Evolutionary conservation across 2,113 vertebrate species (phyloP), one percentile per base, ranked within the genome.

Genomic region (Calidris pygmaea): DNA sequence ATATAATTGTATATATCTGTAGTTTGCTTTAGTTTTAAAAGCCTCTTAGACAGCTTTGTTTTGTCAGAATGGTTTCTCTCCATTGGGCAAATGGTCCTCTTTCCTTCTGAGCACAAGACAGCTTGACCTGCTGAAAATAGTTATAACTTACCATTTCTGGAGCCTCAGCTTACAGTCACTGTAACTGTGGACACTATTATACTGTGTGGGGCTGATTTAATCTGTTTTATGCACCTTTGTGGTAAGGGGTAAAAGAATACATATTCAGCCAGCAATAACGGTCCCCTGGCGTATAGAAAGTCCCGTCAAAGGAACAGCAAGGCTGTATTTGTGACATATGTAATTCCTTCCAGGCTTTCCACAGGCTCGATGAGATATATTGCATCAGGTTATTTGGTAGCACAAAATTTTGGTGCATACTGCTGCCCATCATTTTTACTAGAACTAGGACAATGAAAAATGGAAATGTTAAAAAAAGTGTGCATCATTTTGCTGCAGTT

Each of bases 1-100:
- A 13, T 63, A 20, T 27, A 76, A 43, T 56, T 52, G 2, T 18
- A 59, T 35, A 10, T 47, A 26, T 45, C n/a, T 59, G 20, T 55
- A 68, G 39, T 83, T 91, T 77, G 6, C 21, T 83, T 79, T 82
- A 14, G 23, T 76, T 91, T 63, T 79, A 82, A 90, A 87, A 90
- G n/a, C 3, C 18, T 87, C 32, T 71, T 53, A 73, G 26, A 50
- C 23, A 52, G 17, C 52, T 90, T 47, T 81, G 35, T 19, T 68
- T 52, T 62, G 20, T 55, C 47, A 32, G 20, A 73, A 53, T 65
- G 15, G 8, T 45, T 90, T 52, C 5, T 45, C 17, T 72, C 85
- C 43, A 20, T 53, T 45, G 23, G 50, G 27, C 5, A 92, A 92
- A 83, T 53, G 21, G 21, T 53, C 19, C 34, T 73, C 5, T n/a